Evolutionary conservation across 2,113 vertebrate species (phyloP).

Genomic region (Rattus norvegicus): GRCr8 NC_086038.1:44811501-44812000

Average conservation of each 20-base stretch:
- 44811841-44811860: constrained; percentile 35
- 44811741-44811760: background rate
- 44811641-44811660: background rate
- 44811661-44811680: constrained; percentile 38
- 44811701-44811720: constrained; percentile 23
- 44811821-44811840: background rate
- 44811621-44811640: constrained; percentile 4
- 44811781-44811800: constrained; percentile 20
- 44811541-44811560: constrained; percentile 43
- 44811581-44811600: constrained; percentile 16
- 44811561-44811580: constrained; percentile 26
- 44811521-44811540: constrained; percentile 24
- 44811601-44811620: constrained; percentile 12
- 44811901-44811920: background rate
- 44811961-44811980: constrained; percentile 47
- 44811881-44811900: constrained; percentile 6
- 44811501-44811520: constrained; percentile 42
- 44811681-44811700: background rate
- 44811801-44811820: background rate
- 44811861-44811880: constrained; percentile 45
- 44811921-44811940: background rate
- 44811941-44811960: constrained; percentile 15
- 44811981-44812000: constrained; percentile 34
- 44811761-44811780: constrained; percentile 51
- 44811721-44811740: background rate